Evolutionary conservation across 2,888 invertebrate species (phyloP), one percentile per base, ranked within the genome.

Genomic region (Achlya flavicornis): DNA sequence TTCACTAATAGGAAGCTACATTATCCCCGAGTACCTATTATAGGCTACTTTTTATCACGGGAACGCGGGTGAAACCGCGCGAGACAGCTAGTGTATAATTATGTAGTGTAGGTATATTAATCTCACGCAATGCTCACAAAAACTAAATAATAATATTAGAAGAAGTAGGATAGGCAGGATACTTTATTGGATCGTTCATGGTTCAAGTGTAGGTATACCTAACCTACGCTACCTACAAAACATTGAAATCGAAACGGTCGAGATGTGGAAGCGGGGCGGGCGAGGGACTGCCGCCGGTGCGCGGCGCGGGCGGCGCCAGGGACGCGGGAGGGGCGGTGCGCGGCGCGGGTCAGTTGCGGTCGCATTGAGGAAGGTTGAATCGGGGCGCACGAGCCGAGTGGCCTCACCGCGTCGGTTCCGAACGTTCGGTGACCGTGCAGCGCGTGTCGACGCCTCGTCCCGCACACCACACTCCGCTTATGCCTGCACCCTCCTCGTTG

Each of bases 351-450:
- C 92, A 93, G 92, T 87, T 88, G 92, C 93, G 92, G 93, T 93
- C 92, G 92, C 91, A 83, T 93, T 93, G 93, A 93, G 93, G 92
- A 93, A 93, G 93, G 93, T 93, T 93, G 92, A 92, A 91, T 91
- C 90, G 92, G 60, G 90, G 88, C 91, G 90, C 93, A 92, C 91
- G 91, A 91, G 92, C 90, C 87, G 84, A 66, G 74, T 72, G 87
- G 93, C 92, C 90, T 90, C 90, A 79, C 53, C 66, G 89, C 88
- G 76, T 78, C 78, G 92, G 90, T 91, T 92, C 78, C 91, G 83
- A 86, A 84, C 93, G 93, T 92, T 92, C 93, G 91, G 85, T 89
- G 92, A 92, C 91, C 92, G 91, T 85, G 85, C 85, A 83, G 92
- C 95, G 94, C 95, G 95, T 95, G 95, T 94, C 89, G 88, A 81